Evolutionary conservation across 2,888 invertebrate genomes (phyloP).

Genomic region (Lycophotia porphyrea): DNA sequence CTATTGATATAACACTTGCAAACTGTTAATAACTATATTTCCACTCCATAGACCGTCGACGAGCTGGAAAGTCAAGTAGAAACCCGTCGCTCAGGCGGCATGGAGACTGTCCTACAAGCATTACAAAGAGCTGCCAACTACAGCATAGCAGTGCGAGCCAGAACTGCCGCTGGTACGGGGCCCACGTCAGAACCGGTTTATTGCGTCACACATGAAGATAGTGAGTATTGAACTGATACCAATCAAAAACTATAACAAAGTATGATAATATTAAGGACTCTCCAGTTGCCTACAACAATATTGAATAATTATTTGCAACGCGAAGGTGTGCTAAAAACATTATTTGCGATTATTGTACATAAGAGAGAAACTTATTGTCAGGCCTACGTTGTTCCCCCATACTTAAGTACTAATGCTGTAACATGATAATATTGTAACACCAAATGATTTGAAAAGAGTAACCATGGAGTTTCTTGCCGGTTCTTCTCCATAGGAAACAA

Average conservation of each 20-base stretch:
- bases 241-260: not conserved
- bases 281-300: not conserved
- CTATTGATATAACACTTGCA: not conserved
- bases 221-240: conserved; percentile 83
- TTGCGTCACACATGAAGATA: conserved; percentile 95
- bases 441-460: no score
- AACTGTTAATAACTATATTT: not conserved
- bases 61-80: conserved; percentile 87
- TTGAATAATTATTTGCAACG: not conserved
- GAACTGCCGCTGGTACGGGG: conserved; percentile 96
- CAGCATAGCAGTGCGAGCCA: conserved; percentile 94
- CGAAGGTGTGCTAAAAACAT: not conserved
- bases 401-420: no score
- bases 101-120: conserved; percentile 93
- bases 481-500: no score
- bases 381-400: no score
- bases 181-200: conserved; percentile 92
- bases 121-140: conserved; percentile 96
- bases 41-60: conserved; percentile 74
- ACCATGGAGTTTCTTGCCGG: no score
- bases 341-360: not conserved
- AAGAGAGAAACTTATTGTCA: no score
- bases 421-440: no score
- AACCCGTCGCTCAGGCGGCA: conserved; percentile 93
- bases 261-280: not conserved